Base-by-base conservation (phyloP, 2,113 vertebrate genomes). In the Callorhinus ursinus region DNA sequence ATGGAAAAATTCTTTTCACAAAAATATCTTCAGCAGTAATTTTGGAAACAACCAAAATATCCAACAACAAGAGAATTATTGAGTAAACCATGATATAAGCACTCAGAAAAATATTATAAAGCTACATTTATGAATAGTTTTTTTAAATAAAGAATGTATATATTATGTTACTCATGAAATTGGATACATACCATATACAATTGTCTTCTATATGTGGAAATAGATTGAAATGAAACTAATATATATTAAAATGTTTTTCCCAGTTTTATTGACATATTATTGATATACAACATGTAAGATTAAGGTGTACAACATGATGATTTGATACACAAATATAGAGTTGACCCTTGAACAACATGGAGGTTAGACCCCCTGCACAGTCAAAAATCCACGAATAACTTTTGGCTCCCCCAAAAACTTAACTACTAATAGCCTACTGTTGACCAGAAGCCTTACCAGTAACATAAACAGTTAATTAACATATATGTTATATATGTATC, bases 1-100 rank as follows among this genome's bases (percentile, higher is more conserved):
- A 72, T 72, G 19, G 53, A 36, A 90, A 85, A 93, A 61, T 46
- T 16, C 33, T 72, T 86, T 80, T 96, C 24, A 81, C 31, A 65
- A 96, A 90, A 65, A 80, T 86, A 63, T 85, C 53, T 80, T 74
- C 55, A 87, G 31, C 65, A 57, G 89, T 51, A 57, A 91, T n/a
- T 90, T 87, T 85, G 22, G 87, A 95, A 95, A 90, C 14, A 31
- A 53, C 18, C 21, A 90, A 67, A 74, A 90, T 85, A 87, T n/a
- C 21, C 19, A 81, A 59, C 14, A 63, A 80, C 51, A 74, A 86
- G 19, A 36, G 82, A 93, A 90, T 22, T 61, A 13, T 72, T 93
- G 61, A 76, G 51, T 59, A 92, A 83, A 69, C 24, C 63, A 85
- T 57, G 15, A 90, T 39, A 61, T 59, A 53, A 42, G 11, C 5